A percentile compares a stretch with the other conserved stretches of the same genome.
These are phyloP conservation scores for Polyergus mexicanus DNA, from an alignment of 1,140 invertebrate genomes.

Conservation along the genomic window DNA sequence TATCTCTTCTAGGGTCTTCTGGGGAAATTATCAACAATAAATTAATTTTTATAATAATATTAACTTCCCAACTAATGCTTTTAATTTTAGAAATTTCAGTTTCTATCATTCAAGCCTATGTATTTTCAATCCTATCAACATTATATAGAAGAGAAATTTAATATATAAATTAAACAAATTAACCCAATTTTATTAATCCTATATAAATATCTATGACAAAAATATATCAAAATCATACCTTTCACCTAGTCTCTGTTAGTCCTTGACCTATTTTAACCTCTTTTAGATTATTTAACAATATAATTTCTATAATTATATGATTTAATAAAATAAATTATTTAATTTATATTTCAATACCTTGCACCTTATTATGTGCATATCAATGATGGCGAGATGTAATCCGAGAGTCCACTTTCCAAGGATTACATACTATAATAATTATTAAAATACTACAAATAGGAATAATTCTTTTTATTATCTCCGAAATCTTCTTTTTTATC, in stretches of 20 bases:
- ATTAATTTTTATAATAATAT: conserved; percentile 87
- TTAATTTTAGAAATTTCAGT: conserved; percentile 82
- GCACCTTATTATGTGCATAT: conserved; percentile 85
- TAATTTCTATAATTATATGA: conserved; percentile 81
- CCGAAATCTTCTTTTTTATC: too few relatives aligned
- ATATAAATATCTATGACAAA: too few relatives aligned
- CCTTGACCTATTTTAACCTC: conserved; percentile 85
- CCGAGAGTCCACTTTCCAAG: conserved; percentile 88
- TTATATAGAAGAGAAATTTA: conserved; percentile 84
- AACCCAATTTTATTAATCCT: too few relatives aligned
- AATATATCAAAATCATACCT: conserved; percentile 85
- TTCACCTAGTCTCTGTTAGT: conserved; percentile 87
- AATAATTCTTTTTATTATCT: background rate
- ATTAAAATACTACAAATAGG: conserved; percentile 85
- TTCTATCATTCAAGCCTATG: conserved; percentile 73
- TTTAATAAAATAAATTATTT: conserved; percentile 74
- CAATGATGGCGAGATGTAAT: conserved; percentile 90
- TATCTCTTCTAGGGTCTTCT: conserved; percentile 87
- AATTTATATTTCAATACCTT: conserved; percentile 79
- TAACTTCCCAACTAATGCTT: conserved; percentile 86
- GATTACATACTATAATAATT: conserved; percentile 84
- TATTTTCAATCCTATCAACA: conserved; percentile 78
- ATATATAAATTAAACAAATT: conserved; percentile 70
- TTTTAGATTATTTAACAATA: conserved; percentile 79
- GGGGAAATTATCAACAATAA: conserved; percentile 81